Evolutionary conservation across 2,888 invertebrate species (phyloP), one percentile per base, ranked within the genome.

Genomic region (Pandemis heparana): DNA sequence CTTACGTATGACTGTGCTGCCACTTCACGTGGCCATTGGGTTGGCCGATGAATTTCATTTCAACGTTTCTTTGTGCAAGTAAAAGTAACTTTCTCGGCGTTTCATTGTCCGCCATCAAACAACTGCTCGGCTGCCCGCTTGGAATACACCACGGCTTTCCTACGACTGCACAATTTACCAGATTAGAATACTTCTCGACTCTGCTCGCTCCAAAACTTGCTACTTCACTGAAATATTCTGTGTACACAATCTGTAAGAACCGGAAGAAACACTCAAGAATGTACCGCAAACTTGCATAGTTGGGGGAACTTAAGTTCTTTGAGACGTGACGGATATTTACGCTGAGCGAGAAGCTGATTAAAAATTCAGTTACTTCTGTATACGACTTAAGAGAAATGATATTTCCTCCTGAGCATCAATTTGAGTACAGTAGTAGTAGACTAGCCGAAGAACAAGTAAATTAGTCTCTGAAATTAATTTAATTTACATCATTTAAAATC

Each of bases 101-200:
- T 53, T 18, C 18, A 9, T 53, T 9, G 16, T 53, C 51, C 16
- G 18, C 3, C 18, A 16, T 53, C 51, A 48, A 10, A 16, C 61
- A 61, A 10, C 3, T 8, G 16, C 41, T 62, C 43, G 12, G 62
- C 43, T 43, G 18, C 18, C 43, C 43, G 18, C 43, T 62, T 12
- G 1, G 18, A 10, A 18, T 3, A 46, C 61, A 60, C 73, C 9
- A 46, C 43, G 38, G 53, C 46, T 59, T 53, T 56, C 46, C 18
- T 32, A 43, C 32, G 18, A 46, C 41, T 16, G 56, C 16, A 16
- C 56, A 62, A 59, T 70, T 63, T 56, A 59, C 75, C 66, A 68
- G 75, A 75, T 75, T 71, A 71, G 70, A 75, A 74, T 74, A 67
- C 53, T 60, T 74, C 60, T 61, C 48, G 64, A 70, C 62, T 63